These are phyloP conservation scores for Aphodius granarius DNA, from an alignment of 2,888 invertebrate species.

Conservation along the genomic window DNA sequence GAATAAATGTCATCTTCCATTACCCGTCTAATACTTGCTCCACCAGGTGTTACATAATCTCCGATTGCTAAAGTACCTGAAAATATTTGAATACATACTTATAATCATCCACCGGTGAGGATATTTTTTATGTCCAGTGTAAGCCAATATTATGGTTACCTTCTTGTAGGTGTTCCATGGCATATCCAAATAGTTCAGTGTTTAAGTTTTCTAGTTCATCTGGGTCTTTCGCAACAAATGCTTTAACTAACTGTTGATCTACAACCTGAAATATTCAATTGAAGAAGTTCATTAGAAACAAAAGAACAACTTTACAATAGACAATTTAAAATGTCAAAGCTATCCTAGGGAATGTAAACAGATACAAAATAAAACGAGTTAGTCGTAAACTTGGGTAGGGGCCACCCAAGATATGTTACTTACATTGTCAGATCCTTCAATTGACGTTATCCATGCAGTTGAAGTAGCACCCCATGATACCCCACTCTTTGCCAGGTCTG, in stretches of 20 bases:
- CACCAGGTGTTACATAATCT: slow-evolving; percentile 21
- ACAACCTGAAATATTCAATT: slow-evolving; percentile 31
- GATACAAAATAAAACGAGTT: too few relatives aligned
- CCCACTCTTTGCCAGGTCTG: slow-evolving; percentile 61
- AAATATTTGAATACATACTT: too few relatives aligned
- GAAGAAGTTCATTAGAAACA: too few relatives aligned
- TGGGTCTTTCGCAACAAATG: slow-evolving; percentile 34
- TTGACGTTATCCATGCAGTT: slow-evolving; percentile 67
- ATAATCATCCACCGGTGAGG: not conserved
- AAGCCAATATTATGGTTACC: slow-evolving; percentile 59
- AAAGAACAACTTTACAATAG: too few relatives aligned
- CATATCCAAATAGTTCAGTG: slow-evolving; percentile 58
- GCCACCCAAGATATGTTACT: not conserved
- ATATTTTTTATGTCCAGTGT: not conserved
- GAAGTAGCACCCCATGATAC: slow-evolving; percentile 68
- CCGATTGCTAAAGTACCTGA: slow-evolving; percentile 23
- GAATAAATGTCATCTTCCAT: slow-evolving; percentile 25
- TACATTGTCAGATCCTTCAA: slow-evolving; percentile 45
- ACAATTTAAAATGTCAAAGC: too few relatives aligned
- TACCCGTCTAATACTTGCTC: slow-evolving; percentile 19
- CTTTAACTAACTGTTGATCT: slow-evolving; percentile 31
- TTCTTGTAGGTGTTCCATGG: slow-evolving; percentile 66
- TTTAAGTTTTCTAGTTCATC: slow-evolving; percentile 33
- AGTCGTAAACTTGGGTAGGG: too few relatives aligned
- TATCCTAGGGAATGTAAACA: too few relatives aligned